These are phyloP conservation scores for Lasius platythorax DNA, from an alignment of 2,888 invertebrate species.

Conservation along the genomic window DNA sequence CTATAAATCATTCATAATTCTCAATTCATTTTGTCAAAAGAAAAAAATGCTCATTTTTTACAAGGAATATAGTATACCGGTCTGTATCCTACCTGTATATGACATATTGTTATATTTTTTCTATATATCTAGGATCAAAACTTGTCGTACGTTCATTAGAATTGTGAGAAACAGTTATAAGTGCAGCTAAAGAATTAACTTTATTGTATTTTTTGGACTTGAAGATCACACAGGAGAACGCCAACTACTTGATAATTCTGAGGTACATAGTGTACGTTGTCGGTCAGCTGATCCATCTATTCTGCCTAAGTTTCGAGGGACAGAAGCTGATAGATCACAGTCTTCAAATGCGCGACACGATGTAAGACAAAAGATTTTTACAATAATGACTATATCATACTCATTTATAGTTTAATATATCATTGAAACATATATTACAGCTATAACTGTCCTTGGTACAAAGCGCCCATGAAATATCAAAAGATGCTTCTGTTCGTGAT, in stretches of 20 bases:
- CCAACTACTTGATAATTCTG: not conserved
- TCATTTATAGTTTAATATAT: not conserved
- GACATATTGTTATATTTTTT: not conserved
- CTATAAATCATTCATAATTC: not conserved
- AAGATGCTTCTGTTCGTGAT: slow-evolving; percentile 36
- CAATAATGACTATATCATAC: not conserved
- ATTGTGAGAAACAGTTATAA: not conserved
- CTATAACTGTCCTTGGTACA: slow-evolving; percentile 57
- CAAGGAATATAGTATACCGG: not conserved
- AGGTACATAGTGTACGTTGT: slow-evolving; percentile 19
- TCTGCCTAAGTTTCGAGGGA: slow-evolving; percentile 54
- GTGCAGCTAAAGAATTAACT: not conserved
- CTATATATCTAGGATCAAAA: not conserved
- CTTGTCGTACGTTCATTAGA: not conserved
- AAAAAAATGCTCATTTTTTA: not conserved
- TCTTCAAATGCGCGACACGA: slow-evolving; percentile 2
- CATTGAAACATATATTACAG: slow-evolving; percentile 24
- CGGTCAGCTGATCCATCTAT: slow-evolving; percentile 58
- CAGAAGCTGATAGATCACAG: slow-evolving; percentile 61
- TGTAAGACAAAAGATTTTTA: slow-evolving; percentile 36
- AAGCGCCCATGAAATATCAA: slow-evolving; percentile 34
- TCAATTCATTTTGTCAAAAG: not conserved
- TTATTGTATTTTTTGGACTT: not conserved
- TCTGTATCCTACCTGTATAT: not conserved
- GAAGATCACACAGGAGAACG: slow-evolving; percentile 20